Base-by-base conservation (phyloP, 2,113 vertebrate species). In the Pedionomus torquatus region DNA sequence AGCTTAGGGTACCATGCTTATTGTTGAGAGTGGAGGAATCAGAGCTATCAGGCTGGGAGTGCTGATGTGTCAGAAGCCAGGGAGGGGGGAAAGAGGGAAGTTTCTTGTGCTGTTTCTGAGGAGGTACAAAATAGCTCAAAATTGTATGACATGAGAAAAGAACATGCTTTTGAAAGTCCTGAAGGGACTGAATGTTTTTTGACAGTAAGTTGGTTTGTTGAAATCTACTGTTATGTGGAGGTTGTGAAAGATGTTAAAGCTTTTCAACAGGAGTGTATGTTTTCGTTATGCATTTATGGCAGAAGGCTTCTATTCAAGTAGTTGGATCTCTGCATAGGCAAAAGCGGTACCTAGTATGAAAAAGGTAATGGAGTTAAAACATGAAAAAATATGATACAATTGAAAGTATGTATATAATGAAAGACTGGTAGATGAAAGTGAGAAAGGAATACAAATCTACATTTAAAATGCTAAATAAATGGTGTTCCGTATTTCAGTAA, bases 1-100 rank as follows among this genome's bases (percentile, higher is more conserved):
- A 48, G n/a, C 1, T 39, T 25, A 33, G 60, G 26, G 23, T 43
- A 9, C 9, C 0, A 0, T 8, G 19, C 15, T 64, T 7, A 4
- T 35, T n/a, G 28, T 39, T 33, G 55, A 25, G 30, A 3, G 3
- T 12, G 7, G 41, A 58, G 8, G 33, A 39, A 41, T n/a, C 65
- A 39, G 55, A 28, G 16, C 3, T 21, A 10, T 11, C 15, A 13
- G 25, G 23, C 44, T 76, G n/a, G 21, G 48, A 71, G 35, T 19
- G 35, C 28, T 78, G 26, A 8, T 33, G 19, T 57, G 33, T 52
- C 70, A 20, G 4, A 80, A 44, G 30, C 2, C 5, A 17, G 30
- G 4, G 7, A 11, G 3, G 11, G 17, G 35, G 33, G 10, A 2
- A 1, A 11, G 77, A 44, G 3, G 25, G 4, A 33, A 61, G 13